Evolutionary conservation across 2,113 vertebrate genomes (phyloP), one percentile per base, ranked within the genome.

Genomic region (Corythoichthys intestinalis): DNA sequence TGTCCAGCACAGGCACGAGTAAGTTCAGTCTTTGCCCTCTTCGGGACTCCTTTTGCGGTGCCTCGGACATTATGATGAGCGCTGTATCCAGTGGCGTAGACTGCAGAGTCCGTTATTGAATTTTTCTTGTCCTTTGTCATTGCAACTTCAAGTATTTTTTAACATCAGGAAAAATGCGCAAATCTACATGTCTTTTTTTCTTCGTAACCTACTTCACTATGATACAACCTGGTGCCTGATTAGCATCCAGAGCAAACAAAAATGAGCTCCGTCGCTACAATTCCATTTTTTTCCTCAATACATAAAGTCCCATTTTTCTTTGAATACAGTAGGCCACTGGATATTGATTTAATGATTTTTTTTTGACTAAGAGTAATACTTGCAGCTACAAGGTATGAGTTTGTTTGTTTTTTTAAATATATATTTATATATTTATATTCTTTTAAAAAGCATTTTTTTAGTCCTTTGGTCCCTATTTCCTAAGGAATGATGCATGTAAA

Each of bases 401-500:
- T 7, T 91, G 90, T 91, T 91, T 90, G 1, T 91, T 91, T 91
- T 91, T 90, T 90, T 90, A 88, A 87, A 91, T 91, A 91, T 91
- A 89, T 91, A 89, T 92, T 87, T 92, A 90, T 92, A 91, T 92
- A 90, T 92, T 90, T 90, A 89, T 91, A 91, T 88, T 91, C 81
- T 91, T 92, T 92, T 91, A 91, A 92, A 93, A 92, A 92, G 91
- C 90, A 72, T 91, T 58, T 56, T 60, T 63, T 89, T 91, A 92
- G 92, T 93, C 92, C 91, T 93, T 93, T 93, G 92, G 92, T 93
- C 92, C 92, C 91, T 93, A 92, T 92, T 91, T 92, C 88, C 92
- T 92, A 93, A 93, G 92, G 91, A 93, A 93, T 93, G 92, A 92
- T 92, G 91, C 91, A 90, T 91, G 91, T 92, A 89, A 91, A 92